Percentiles rank a stretch among this genome's conserved stretches.
Evolutionary conservation across 2,797 vertebrate genomes (phyloP).

Genomic region (Periparus ater): DNA sequence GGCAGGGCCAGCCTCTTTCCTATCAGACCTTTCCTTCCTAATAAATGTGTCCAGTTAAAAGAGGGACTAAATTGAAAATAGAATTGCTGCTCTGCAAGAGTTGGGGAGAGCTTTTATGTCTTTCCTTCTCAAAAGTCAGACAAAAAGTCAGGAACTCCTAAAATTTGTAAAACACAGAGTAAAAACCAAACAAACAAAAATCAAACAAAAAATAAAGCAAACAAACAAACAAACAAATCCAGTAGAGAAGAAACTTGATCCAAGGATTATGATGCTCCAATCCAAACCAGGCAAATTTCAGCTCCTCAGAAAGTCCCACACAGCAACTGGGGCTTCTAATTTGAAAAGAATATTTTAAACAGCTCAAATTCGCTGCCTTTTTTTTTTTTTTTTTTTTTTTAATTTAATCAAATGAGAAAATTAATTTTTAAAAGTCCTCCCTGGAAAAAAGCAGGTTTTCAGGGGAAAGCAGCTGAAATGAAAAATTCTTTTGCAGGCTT

Average conservation of each 20-base stretch:
- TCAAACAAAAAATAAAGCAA: background rate
- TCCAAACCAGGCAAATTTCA: background rate
- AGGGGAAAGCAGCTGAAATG: background rate
- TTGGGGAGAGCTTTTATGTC: background rate
- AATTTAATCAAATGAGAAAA: background rate
- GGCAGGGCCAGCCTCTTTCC: background rate
- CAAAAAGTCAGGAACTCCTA: background rate
- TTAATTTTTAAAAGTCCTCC: background rate
- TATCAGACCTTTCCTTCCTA: background rate
- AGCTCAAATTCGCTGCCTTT: background rate
- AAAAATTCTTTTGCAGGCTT: background rate
- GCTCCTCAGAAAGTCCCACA: background rate
- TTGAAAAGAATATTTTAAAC: conserved; percentile 5
- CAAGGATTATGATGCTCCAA: background rate
- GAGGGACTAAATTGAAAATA: background rate
- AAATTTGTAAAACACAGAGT: background rate
- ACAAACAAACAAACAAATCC: background rate
- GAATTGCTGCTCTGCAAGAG: background rate
- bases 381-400: background rate
- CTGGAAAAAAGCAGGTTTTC: background rate
- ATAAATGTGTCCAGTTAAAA: background rate
- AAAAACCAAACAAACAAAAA: background rate
- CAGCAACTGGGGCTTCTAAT: background rate
- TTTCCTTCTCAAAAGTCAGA: background rate
- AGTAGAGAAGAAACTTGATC: background rate